Base-by-base conservation (phyloP, 1,140 invertebrate species). In the Cotesia glomerata region DNA sequence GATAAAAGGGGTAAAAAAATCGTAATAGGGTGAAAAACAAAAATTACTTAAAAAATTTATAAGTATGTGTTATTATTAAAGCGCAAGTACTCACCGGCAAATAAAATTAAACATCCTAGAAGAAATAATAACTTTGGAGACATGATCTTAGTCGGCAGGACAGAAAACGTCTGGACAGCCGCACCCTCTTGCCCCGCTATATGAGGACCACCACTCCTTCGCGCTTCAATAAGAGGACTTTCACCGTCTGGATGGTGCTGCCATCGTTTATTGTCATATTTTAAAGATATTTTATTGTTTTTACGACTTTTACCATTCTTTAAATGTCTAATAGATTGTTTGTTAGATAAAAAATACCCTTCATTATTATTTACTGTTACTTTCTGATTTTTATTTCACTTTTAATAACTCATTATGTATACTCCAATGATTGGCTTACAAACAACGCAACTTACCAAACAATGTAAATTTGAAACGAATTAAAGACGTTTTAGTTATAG, bases 181-280 rank as follows among this genome's bases (percentile, higher is more conserved):
- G 85, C 86, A 85, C 86, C 86, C 85, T 87, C 86, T 87, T 82
- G 81, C 80, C 84, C 85, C 84, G 86, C 85, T 87, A 86, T 87
- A 87, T 87, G 85, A 82, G 79, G 78, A 81, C 85, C 83, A 81
- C 82, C 82, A 82, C 85, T 86, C 84, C 82, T 82, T 82, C 79
- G 77, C 80, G 79, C 76, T 79, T 79, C 77, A 76, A 76, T 75
- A 62, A 51, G 62, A 81, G 71, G 77, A 86, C 86, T 86, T 86
- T 87, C 86, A 86, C 86, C 81, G 81, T 81, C 85, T 78, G 84
- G 71, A 78, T 74, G 72, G 83, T 87, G 85, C 85, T 87, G 86
- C 85, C 85, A 84, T 72, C 85, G 82, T 78, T 59, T 73, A 49
- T 52, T n/a, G 13, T 34, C 34, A 66, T 66, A 58, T 71, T 61